Evolutionary conservation across 2,888 invertebrate genomes (phyloP).

Genomic region (Epinotia demarniana): DNA sequence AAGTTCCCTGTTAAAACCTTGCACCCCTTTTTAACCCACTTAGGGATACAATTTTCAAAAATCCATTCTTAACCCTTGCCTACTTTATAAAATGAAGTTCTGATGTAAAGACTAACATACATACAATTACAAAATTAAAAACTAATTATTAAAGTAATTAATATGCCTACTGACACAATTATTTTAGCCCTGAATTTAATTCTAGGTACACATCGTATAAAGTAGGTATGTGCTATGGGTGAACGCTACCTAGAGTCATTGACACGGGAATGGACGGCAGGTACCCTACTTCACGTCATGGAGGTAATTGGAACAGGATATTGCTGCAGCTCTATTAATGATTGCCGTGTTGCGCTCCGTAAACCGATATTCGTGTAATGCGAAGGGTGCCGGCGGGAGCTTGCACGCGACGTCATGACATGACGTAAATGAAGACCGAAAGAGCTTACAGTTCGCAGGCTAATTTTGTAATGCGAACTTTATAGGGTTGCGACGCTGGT

Average conservation of each 20-base stretch:
- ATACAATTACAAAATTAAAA: too few species aligned
- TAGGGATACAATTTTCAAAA: too few species aligned
- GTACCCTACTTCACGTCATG: slow-evolving; percentile 27
- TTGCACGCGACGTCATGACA: slow-evolving; percentile 74
- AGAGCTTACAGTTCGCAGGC: slow-evolving; percentile 23
- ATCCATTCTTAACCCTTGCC: too few species aligned
- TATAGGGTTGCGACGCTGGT: slow-evolving; percentile 14
- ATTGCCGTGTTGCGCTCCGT: slow-evolving; percentile 64
- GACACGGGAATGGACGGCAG: slow-evolving; percentile 7
- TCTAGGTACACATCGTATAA: not conserved
- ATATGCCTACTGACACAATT: too few species aligned
- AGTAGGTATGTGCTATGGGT: not conserved
- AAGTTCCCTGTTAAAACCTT: too few species aligned
- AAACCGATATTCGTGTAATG: slow-evolving; percentile 70
- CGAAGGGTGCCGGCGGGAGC: slow-evolving; percentile 53
- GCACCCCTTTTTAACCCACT: too few species aligned
- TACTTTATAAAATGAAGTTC: too few species aligned
- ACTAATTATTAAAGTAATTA: too few species aligned
- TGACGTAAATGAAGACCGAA: slow-evolving; percentile 39
- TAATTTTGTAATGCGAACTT: slow-evolving; percentile 24
- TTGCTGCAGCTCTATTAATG: slow-evolving; percentile 58
- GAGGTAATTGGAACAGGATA: slow-evolving; percentile 49
- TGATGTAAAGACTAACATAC: too few species aligned
- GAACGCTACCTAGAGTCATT: slow-evolving; percentile 2
- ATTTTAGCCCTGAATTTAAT: not conserved